Evolutionary conservation across 2,797 vertebrate genomes (phyloP), one percentile per base, ranked within the genome.

Genomic region (Setipinna tenuifilis): DNA sequence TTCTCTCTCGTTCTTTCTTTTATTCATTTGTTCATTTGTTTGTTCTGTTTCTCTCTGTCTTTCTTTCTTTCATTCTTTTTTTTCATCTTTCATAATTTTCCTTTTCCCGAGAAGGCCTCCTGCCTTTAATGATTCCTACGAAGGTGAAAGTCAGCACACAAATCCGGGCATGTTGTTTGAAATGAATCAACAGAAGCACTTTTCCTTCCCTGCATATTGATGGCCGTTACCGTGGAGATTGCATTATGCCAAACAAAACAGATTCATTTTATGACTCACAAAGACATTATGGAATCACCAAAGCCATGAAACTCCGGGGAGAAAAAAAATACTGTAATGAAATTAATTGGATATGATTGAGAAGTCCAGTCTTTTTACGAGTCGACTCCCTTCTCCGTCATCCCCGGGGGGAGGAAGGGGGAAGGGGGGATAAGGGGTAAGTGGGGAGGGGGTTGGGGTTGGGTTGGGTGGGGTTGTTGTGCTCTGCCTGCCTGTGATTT

Each of bases 131-230:
- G 31, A 41, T 41, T 7, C 31, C 17, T 17, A 16, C 35, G 68
- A 41, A 35, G 68, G 68, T 75, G 61, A 61, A 59, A 75, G 7
- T 75, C 31, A 58, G 65, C 31, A 31, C 31, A 19, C 68, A 41
- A 14, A 19, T 41, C 31, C 19, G 16, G 68, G 68, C 14, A 41
- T 41, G 68, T 71, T 71, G 65, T 75, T 75, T 14, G 31, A 58
- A 41, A 75, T 75, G 68, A 75, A 75, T 75, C 68, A 75, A 75
- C 68, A 75, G 12, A 75, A 28, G 16, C 68, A 75, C 68, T 75
- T 75, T 75, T 75, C 17, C 68, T 19, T 41, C n/a, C 68, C 31
- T 75, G 68, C 68, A 75, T 75, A 75, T 75, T 75, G 68, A 75
- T 75, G 68, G 65, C 25, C 14, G 25, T 71, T 71, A 35, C 23